Evolutionary conservation across 2,888 invertebrate species (phyloP), one percentile per base, ranked within the genome.

Genomic region (Leptinotarsa haldemani): DNA sequence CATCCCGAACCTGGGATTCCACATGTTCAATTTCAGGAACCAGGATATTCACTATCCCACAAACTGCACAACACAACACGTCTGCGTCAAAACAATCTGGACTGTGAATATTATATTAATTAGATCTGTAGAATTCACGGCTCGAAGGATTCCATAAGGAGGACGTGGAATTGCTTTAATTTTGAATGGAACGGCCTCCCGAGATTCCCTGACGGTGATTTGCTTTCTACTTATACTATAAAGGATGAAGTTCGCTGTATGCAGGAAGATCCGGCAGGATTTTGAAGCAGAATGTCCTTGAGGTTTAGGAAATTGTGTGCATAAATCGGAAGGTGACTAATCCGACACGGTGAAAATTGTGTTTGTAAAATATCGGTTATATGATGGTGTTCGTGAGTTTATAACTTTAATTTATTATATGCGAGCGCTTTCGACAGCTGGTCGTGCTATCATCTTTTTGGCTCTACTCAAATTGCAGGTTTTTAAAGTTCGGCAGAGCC

Each of bases 51-150:
- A 52, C 30, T 20, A 52, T 53, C 18, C 66, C 22, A 16, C 65
- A 65, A 67, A 67, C 66, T 67, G 30, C 66, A 53, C 20, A 22
- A 61, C 50, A 67, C 61, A 74, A 74, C 74, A 68, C 69, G 67
- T 68, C 73, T 20, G 18, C 68, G 74, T 74, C 77, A 71, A 74
- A 74, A 74, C 77, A 77, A 77, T 77, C 74, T 70, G 77, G 71
- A 74, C 70, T 69, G 58, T 61, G 68, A 69, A 70, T 75, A 75
- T 75, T 70, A 77, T 77, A 75, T 75, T 75, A 75, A 75, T 75
- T 70, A 77, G 73, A 48, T 64, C 65, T 58, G 58, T 71, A 63
- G 46, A 65, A 71, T 69, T 74, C 67, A 67, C 77, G 74, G 69
- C 63, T 74, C 76, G 65, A 47, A 67, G 70, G 64, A 63, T 58